phyloP scores from a whole-genome alignment of 2,797 vertebrate species.

The Sebastes nivosus region DNA sequence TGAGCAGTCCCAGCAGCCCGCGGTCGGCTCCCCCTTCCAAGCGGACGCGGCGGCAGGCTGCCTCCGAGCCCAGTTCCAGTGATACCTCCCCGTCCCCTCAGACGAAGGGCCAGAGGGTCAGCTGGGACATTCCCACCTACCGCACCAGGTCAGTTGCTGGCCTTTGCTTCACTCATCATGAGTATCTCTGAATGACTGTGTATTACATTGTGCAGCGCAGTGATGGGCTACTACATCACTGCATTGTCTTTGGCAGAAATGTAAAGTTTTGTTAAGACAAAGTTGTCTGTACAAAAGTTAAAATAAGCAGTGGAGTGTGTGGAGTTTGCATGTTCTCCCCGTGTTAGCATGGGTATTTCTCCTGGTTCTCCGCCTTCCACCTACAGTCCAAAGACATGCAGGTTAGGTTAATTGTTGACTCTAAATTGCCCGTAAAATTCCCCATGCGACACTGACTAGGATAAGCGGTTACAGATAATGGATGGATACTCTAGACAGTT shows the following conservation, averaged over 20 bases:
- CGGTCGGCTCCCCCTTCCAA: slow-evolving; percentile 92
- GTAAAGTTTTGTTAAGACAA: not conserved
- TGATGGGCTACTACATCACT: not conserved
- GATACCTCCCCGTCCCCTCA: slow-evolving; percentile 94
- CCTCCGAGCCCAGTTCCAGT: slow-evolving; percentile 93
- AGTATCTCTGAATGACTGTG: not conserved
- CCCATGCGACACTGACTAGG: no score
- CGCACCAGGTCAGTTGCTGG: slow-evolving; percentile 88
- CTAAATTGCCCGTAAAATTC: no score
- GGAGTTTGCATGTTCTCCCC: no score
- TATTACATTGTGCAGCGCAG: not conserved
- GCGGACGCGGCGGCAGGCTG: slow-evolving; percentile 90
- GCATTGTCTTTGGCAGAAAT: not conserved
- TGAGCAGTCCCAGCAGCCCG: slow-evolving; percentile 91
- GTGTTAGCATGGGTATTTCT: no score
- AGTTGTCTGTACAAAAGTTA: not conserved
- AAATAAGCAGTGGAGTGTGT: not conserved
- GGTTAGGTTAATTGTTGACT: no score
- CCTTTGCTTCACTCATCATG: not conserved
- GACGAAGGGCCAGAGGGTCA: slow-evolving; percentile 90
- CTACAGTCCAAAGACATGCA: no score
- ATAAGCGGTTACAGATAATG: no score
- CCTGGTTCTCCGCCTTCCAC: no score
- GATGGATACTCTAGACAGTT: no score
- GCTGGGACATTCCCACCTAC: slow-evolving; percentile 92